phyloP scores from a whole-genome alignment of 2,888 invertebrate species.

The Tolmerus cingulatus region DNA sequence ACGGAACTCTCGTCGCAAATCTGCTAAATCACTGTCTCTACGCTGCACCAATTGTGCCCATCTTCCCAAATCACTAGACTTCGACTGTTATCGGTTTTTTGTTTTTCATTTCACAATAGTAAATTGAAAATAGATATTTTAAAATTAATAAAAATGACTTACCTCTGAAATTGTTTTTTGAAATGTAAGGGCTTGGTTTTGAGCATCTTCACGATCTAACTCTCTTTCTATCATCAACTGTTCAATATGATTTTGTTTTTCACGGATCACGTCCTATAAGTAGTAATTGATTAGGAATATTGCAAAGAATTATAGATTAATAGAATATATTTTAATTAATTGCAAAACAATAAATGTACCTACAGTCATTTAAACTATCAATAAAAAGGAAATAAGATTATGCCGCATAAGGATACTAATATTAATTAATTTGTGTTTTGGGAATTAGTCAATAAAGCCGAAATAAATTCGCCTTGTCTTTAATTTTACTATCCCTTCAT shows the following conservation, averaged over 20 bases:
- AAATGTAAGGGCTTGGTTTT: constrained; percentile 69
- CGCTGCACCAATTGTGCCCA: constrained; percentile 60
- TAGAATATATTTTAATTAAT: too few relatives aligned
- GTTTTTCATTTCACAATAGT: background rate
- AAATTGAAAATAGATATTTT: background rate
- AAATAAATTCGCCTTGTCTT: too few relatives aligned
- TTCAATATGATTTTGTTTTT: constrained; percentile 94
- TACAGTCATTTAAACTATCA: too few relatives aligned
- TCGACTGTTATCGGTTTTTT: background rate
- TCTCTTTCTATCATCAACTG: constrained; percentile 90
- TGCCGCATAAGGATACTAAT: too few relatives aligned
- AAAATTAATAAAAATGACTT: constrained; percentile 52
- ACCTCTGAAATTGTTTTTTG: constrained; percentile 63
- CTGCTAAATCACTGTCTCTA: constrained; percentile 57
- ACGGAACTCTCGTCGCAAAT: constrained; percentile 58
- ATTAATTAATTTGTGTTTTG: too few relatives aligned
- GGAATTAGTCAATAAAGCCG: too few relatives aligned
- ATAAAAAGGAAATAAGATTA: too few relatives aligned
- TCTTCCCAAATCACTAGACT: constrained; percentile 57
- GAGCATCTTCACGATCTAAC: constrained; percentile 87
- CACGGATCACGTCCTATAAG: constrained; percentile 83
- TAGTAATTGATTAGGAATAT: background rate
- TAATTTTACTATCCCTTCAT: too few relatives aligned
- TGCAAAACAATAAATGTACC: too few relatives aligned
- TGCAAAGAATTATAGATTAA: background rate